Conservation (phyloP, 2,113 vertebrate species). For the Trogon melanurus region DNA sequence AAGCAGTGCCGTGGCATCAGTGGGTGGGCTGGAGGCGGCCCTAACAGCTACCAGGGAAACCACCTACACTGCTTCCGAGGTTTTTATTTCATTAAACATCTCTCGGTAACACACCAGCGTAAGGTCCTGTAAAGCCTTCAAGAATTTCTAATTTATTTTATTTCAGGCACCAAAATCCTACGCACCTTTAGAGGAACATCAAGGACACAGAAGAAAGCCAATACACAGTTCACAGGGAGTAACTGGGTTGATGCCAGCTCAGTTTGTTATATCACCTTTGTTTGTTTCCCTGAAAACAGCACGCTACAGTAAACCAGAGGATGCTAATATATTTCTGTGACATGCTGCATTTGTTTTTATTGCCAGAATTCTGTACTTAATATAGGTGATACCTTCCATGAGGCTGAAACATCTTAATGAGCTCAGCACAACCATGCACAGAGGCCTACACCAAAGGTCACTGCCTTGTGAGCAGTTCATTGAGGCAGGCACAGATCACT, state of each 20-base stretch:
- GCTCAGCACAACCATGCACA: neutral
- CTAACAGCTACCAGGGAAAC: neutral
- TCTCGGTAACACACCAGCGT: neutral
- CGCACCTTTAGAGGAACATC: neutral
- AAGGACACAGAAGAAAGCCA: neutral
- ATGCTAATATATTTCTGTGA: constrained; percentile 11
- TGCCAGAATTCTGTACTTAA: neutral
- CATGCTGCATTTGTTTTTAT: constrained; percentile 56
- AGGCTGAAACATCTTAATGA: constrained; percentile 39
- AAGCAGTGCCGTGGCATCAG: neutral
- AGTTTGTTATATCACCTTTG: constrained; percentile 8
- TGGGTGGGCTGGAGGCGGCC: neutral
- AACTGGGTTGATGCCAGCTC: constrained; percentile 18
- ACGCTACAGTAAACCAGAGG: neutral
- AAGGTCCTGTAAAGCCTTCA: too few species aligned
- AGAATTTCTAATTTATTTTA: neutral
- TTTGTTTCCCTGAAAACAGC: constrained; percentile 24
- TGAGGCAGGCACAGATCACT: neutral
- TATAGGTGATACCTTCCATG: neutral
- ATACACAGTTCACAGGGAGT: neutral
- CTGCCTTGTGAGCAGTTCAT: neutral
- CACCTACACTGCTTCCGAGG: neutral
- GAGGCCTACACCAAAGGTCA: neutral
- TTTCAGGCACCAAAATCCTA: neutral
- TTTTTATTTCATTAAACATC: neutral